Evolutionary conservation across 1,140 invertebrate genomes (phyloP), one percentile per base, ranked within the genome.

Genomic region (Telenomus remus): DNA sequence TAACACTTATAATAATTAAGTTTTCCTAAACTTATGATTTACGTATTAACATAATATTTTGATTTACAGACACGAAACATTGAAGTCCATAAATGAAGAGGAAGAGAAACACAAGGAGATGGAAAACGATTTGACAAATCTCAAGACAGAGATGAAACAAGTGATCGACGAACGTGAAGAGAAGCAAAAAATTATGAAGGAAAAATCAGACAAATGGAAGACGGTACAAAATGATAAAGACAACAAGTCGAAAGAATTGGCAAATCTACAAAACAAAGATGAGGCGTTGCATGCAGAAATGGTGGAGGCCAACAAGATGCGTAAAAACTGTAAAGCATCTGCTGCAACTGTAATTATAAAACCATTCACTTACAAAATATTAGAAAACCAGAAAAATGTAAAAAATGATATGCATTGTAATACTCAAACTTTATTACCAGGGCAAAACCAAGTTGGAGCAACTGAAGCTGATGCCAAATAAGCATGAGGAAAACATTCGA

Each of bases 401-500:
- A n/a, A n/a, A n/a, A n/a, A n/a, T n/a, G n/a, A n/a, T n/a, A n/a
- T n/a, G n/a, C n/a, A n/a, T n/a, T n/a, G n/a, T n/a, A n/a, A n/a
- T n/a, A n/a, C n/a, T n/a, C 5, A 35, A 34, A 60, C 12, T 53
- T 61, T 46, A 19, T 9, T 47, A n/a, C 1, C 87, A 91, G 78
- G 92, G 93, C 80, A 91, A 90, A 69, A 85, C 83, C 4, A 92
- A 93, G 77, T 80, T 94, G 1, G 90, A 91, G 19, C 90, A 92
- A n/a, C 82, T 93, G 10, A 84, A 90, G 73, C 89, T 89, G 76
- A 83, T 92, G 34, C 95, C 95, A 0, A 91, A 92, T 33, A 93
- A 94, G 75, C 94, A 93, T 84, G 84, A 88, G 42, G 90, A 91
- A 57, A 90, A 93, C 61, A 95, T 97, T 48, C 88, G 91, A 60